A percentile compares a stretch with the other conserved stretches of the same genome.
These are phyloP conservation scores for Theretra japonica DNA, from an alignment of 2,888 invertebrate genomes.

Conservation along the genomic window DNA sequence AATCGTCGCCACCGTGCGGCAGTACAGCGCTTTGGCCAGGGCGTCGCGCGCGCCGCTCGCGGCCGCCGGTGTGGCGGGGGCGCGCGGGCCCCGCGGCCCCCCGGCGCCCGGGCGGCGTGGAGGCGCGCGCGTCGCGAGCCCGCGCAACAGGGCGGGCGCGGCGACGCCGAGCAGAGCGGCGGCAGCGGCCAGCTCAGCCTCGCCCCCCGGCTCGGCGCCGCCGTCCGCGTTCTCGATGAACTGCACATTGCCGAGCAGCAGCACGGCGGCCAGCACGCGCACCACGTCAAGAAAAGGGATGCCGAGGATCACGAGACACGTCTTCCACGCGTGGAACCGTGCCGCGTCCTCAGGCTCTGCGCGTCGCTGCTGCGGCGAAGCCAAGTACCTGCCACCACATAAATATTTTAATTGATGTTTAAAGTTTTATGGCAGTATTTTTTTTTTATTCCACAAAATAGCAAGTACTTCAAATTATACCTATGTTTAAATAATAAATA, in stretches of 20 bases:
- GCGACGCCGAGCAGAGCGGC: constrained; percentile 91
- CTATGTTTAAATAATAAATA: too few relatives aligned
- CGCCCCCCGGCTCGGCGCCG: constrained; percentile 91
- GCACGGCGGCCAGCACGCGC: constrained; percentile 94
- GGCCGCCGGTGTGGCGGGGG: constrained; percentile 91
- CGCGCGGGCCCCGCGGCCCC: constrained; percentile 89
- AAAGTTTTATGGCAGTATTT: too few relatives aligned
- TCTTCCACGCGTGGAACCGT: constrained; percentile 95
- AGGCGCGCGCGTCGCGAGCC: constrained; percentile 92
- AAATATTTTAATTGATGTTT: too few relatives aligned
- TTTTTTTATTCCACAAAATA: too few relatives aligned
- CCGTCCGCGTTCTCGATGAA: constrained; percentile 92
- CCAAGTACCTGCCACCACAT: constrained; percentile 85
- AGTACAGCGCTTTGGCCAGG: constrained; percentile 95
- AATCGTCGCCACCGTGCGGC: constrained; percentile 96
- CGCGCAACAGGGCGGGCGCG: constrained; percentile 90
- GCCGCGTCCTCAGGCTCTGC: constrained; percentile 74
- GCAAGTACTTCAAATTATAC: too few relatives aligned
- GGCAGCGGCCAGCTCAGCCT: constrained; percentile 93
- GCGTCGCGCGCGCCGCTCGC: constrained; percentile 95
- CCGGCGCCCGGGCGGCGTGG: constrained; percentile 34
- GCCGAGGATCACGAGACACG: constrained; percentile 94
- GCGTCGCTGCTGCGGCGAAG: constrained; percentile 86
- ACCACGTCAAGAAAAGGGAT: constrained; percentile 98
- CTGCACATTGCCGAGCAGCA: constrained; percentile 96